phyloP scores from a whole-genome alignment of 2,797 vertebrate genomes.

The Poeciliopsis turneri region DNA sequence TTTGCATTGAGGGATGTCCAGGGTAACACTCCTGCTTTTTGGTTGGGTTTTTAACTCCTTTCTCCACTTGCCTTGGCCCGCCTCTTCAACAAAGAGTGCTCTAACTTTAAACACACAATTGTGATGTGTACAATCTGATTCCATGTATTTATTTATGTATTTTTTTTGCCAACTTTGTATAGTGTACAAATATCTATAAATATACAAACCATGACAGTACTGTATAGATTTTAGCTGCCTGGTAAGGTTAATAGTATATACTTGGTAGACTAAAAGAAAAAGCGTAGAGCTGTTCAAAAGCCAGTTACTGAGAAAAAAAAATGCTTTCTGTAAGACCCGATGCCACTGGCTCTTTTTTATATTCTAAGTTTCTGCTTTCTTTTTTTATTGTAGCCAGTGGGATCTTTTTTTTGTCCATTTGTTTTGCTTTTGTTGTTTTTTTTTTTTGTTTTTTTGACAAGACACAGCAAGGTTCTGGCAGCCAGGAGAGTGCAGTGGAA shows the following conservation, averaged over 20 bases:
- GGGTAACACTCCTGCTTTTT: constrained; percentile 70
- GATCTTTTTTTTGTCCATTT: constrained; percentile 69
- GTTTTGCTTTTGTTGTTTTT: constrained; percentile 72
- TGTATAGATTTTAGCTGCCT: constrained; percentile 89
- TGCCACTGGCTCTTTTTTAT: constrained; percentile 79
- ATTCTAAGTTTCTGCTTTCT: constrained; percentile 70
- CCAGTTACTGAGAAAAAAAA: constrained; percentile 78
- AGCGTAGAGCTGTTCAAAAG: constrained; percentile 83
- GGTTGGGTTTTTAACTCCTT: constrained; percentile 37
- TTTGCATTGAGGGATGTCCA: constrained; percentile 60
- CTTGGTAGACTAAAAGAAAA: constrained; percentile 84
- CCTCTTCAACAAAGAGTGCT: constrained; percentile 78
- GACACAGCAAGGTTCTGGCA: constrained; percentile 85
- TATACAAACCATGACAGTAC: constrained; percentile 86
- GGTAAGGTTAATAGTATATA: constrained; percentile 85
- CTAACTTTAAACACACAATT: constrained; percentile 80
- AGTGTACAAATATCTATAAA: constrained; percentile 89
- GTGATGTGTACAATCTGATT: constrained; percentile 85
- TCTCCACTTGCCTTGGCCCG: constrained; percentile 66
- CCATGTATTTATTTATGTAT: constrained; percentile 84
- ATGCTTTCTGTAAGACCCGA: constrained; percentile 79
- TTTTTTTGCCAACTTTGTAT: constrained; percentile 85
- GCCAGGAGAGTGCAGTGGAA: constrained; percentile 86
- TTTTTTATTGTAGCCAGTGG: constrained; percentile 76
- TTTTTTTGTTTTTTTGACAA: constrained; percentile 44